Base-by-base conservation (phyloP, 2,113 vertebrate species). In the Rhodinocichla rosea region DNA sequence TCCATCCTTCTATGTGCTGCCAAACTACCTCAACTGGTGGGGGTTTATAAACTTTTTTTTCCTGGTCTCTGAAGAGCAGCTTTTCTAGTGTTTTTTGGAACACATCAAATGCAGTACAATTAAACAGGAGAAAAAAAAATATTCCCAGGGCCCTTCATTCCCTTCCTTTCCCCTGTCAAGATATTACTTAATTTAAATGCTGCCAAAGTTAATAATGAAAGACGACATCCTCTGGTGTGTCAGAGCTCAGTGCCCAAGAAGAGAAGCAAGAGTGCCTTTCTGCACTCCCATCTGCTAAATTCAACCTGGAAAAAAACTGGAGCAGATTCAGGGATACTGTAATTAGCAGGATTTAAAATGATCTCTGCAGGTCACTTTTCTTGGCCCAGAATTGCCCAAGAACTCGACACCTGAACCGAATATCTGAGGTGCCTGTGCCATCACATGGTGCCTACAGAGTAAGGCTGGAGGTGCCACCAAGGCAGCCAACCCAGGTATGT, bases 181-280 rank as follows among this genome's bases (percentile, higher is more conserved):
- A 81, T 95, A 95, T 93, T 95, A 96, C 94, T 96, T 97, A 94
- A 96, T 96, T 96, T 96, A 96, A 96, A 94, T 92, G 90, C 37
- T 95, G 85, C 93, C 92, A 95, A 93, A 96, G 68, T 95, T 93
- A 95, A 93, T 89, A 94, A 93, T 75, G 79, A 96, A 93, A 92
- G 90, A 85, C 6, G 9, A 84, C 83, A 79, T 89, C 77, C 76
- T 93, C 73, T 4, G 7, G 22, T n/a, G 56, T 88, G 83, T 89
- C 85, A 94, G 86, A 92, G 53, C 76, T 92, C 62, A 8, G 69
- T 56, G 62, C 83, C 90, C 92, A 84, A 71, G 76, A 76, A 78
- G 73, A 81, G 70, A 88, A 75, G 28, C 18, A 39, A 32, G 30
- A 67, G 57, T 42, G 62, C 37, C 80, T 92, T 89, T 93, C 42